Conservation (phyloP, 2,797 vertebrate genomes). For the Cheirogaleus major region DNA sequence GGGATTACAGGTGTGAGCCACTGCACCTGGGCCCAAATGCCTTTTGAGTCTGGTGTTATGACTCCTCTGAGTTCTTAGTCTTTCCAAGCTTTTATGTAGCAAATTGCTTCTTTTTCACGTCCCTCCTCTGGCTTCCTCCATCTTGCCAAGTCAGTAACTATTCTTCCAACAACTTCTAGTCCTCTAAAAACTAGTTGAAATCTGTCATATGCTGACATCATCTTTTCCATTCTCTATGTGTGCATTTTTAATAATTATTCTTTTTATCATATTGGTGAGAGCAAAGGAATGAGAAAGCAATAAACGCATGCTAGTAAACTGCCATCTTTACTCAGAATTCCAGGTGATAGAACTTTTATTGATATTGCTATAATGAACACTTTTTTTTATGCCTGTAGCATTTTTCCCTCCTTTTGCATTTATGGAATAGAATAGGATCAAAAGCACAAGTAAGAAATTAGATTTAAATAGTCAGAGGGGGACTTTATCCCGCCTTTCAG, state of each 20-base stretch:
- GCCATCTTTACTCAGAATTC: neutral
- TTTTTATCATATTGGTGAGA: neutral
- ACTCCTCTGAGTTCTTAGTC: neutral
- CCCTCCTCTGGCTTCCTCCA: neutral
- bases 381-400: neutral
- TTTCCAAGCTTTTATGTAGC: neutral
- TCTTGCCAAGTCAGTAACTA: neutral
- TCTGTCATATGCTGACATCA: neutral
- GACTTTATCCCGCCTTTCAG: neutral
- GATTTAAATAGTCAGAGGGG: conserved; percentile 35
- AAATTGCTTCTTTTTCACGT: neutral
- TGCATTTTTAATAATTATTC: neutral
- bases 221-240: neutral
- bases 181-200: conserved; percentile 39
- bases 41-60: neutral
- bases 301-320: neutral
- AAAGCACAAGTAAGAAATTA: conserved; percentile 40
- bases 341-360: conserved; percentile 33
- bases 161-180: neutral
- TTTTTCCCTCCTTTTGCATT: conserved; percentile 19
- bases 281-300: neutral
- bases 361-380: conserved; percentile 19
- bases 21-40: neutral
- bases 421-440: conserved; percentile 39
- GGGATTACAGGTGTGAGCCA: neutral